Base-by-base conservation (phyloP, 2,888 invertebrate genomes). In the Macrophya alboannulata region DNA sequence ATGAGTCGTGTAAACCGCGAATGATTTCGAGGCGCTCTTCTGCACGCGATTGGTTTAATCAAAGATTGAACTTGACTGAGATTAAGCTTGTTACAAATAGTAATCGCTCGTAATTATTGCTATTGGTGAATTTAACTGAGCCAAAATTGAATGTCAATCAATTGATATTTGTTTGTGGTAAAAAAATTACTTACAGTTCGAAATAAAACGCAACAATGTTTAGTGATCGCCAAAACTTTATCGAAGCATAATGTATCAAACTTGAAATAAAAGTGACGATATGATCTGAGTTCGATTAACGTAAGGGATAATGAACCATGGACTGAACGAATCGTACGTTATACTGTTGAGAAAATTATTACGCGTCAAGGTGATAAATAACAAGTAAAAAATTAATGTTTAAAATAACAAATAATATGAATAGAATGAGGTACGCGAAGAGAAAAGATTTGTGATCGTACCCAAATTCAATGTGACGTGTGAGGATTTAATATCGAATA, bases 1-100 rank as follows among this genome's bases (percentile, higher is more conserved):
- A 94, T 97, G 97, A 90, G 96, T 97, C 96, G 96, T 97, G 89
- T 97, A 96, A 94, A 31, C 77, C 37, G 51, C 25, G 45, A 74
- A 74, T 17, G 8, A 21, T 74, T 1, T 12, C 21, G 4, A 21
- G 45, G 74, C 45, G 43, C 74, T 15, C 15, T 40, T 4, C 10
- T 40, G 37, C 37, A 17, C 15, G 68, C 15, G 17, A 68, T 71
- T 71, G 15, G 25, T 45, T 45, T 21, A 45, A 74, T 74, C 25
- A 43, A 74, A 74, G 45, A 21, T 74, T 45, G 12, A 25, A 45
- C 74, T 45, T 45, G 74, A 45, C 74, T 45, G 74, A 74, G 43
- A 31, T 9, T 45, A 74, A 31, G 21, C 25, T 74, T 74, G 10
- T 74, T 45, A 74, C 77, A 81, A 82, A 84, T 87, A 84, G 86